Conservation (phyloP, 2,888 invertebrate species). For the Drosophila emarginata region DNA sequence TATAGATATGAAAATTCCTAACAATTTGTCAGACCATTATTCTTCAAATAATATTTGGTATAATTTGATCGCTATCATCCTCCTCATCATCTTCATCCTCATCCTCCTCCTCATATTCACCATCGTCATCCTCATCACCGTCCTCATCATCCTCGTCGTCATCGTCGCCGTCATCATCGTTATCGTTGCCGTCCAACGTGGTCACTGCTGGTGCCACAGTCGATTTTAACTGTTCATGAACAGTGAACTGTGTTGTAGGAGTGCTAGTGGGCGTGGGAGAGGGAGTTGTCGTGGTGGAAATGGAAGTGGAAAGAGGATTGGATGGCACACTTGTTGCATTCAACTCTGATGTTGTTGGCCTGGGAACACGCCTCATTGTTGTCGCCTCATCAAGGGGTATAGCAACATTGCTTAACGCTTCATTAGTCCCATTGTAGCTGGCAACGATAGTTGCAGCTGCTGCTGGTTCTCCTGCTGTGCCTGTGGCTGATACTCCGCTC, state of each 20-base stretch:
- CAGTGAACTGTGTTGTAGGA: constrained; percentile 12
- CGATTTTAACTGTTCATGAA: constrained; percentile 38
- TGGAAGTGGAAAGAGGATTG: background rate
- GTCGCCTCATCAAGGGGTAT: constrained; percentile 40
- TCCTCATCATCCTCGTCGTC: constrained; percentile 55
- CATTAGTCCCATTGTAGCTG: constrained; percentile 68
- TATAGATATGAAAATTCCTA: background rate
- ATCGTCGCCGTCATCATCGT: constrained; percentile 45
- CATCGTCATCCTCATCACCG: constrained; percentile 49
- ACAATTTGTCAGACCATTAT: constrained; percentile 33
- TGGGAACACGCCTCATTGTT: constrained; percentile 46
- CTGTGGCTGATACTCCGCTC: background rate
- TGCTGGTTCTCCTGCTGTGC: background rate
- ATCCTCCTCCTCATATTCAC: constrained; percentile 41
- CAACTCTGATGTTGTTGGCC: constrained; percentile 28
- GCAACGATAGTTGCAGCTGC: constrained; percentile 23
- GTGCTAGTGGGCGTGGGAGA: background rate
- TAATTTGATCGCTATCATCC: constrained; percentile 70
- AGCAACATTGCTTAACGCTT: constrained; percentile 66
- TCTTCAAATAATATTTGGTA: constrained; percentile 65
- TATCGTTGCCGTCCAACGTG: constrained; percentile 40
- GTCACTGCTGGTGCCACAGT: constrained; percentile 32
- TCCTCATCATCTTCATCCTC: constrained; percentile 68
- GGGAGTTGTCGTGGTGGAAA: background rate
- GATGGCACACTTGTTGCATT: constrained; percentile 52